These are phyloP conservation scores for Theristicus caerulescens DNA, from an alignment of 2,113 vertebrate species.

Conservation along the genomic window DNA sequence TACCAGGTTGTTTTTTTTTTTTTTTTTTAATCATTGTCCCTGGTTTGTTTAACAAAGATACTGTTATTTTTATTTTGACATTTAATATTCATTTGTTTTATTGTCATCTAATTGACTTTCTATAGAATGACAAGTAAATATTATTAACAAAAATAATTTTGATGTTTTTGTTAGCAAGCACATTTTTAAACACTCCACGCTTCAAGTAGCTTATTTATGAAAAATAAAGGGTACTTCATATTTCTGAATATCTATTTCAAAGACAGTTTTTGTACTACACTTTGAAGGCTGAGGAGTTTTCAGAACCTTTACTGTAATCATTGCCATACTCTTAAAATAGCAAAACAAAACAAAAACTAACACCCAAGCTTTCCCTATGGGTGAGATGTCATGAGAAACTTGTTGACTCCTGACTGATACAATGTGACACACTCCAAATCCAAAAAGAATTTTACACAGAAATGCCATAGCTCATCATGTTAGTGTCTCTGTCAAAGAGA, in stretches of 20 bases:
- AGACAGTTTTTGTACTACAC: neutral
- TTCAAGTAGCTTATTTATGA: neutral
- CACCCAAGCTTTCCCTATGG: constrained; percentile 15
- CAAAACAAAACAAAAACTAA: neutral
- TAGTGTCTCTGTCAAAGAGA: neutral
- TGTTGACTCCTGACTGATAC: constrained; percentile 15
- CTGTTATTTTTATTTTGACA: neutral
- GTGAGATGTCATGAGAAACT: neutral
- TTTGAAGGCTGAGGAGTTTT: neutral
- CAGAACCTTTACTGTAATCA: neutral
- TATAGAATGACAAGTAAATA: neutral
- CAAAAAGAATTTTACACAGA: neutral
- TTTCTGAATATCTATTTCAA: neutral
- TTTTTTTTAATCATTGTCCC: neutral
- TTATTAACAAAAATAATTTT: neutral
- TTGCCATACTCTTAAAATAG: neutral
- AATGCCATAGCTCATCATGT: neutral
- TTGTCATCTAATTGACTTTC: neutral
- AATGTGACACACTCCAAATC: constrained; percentile 14
- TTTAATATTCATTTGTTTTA: neutral
- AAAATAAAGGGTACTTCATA: neutral
- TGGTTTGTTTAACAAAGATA: neutral
- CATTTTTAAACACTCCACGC: neutral
- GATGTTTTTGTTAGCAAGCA: neutral
- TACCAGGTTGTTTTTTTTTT: neutral